A percentile compares a stretch with the other conserved stretches of the same genome.
phyloP scores from a whole-genome alignment of 2,113 vertebrate genomes.

The Gasterosteus aculeatus region DNA sequence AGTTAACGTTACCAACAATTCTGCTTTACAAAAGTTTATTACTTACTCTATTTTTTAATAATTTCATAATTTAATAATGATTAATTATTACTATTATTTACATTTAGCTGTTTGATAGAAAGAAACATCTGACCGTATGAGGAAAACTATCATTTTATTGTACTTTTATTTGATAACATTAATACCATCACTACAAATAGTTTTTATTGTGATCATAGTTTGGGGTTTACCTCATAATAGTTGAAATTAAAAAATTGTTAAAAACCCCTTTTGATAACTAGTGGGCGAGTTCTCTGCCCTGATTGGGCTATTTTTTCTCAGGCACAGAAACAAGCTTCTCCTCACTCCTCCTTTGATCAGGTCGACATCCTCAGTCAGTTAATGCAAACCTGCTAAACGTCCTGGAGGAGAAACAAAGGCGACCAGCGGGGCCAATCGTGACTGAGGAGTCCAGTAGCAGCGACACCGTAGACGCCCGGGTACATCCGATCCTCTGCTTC shows the following conservation, averaged over 20 bases:
- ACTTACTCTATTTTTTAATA: too few species aligned
- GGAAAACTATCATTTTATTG: too few species aligned
- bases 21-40: too few species aligned
- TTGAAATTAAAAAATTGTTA: background rate
- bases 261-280: background rate
- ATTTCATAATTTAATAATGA: too few species aligned
- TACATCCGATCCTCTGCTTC: slow-evolving; percentile 64
- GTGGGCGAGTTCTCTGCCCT: background rate
- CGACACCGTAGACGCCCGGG: slow-evolving; percentile 61
- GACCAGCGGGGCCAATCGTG: background rate
- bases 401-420: background rate
- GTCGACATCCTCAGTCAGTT: background rate
- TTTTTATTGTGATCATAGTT: background rate
- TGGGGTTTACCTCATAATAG: background rate
- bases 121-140: too few species aligned
- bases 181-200: background rate
- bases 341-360: background rate
- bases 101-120: too few species aligned
- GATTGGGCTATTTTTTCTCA: background rate
- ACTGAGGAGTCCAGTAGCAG: slow-evolving; percentile 18
- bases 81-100: too few species aligned
- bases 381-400: slow-evolving; percentile 1
- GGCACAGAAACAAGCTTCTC: background rate
- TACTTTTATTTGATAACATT: background rate
- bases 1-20: background rate